These are phyloP conservation scores for Parnassius apollo DNA, from an alignment of 2,888 invertebrate species.

Conservation along the genomic window DNA sequence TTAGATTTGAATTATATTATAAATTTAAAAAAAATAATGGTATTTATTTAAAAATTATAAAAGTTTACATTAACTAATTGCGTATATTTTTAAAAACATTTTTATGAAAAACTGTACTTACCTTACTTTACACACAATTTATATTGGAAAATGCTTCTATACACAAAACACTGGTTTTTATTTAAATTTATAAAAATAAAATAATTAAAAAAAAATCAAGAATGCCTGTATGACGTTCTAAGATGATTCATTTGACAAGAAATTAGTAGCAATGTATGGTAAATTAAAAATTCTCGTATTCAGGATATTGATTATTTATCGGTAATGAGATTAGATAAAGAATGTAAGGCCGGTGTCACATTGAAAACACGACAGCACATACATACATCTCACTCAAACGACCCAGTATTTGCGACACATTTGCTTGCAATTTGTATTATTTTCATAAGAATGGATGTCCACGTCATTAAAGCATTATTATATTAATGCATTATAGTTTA, in stretches of 20 bases:
- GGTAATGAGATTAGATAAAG: constrained; percentile 27
- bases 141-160: neutral
- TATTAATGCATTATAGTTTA: neutral
- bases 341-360: constrained; percentile 19
- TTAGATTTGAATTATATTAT: no score
- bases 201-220: neutral
- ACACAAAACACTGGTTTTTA: constrained; percentile 2
- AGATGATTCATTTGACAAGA: constrained; percentile 1
- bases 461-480: neutral
- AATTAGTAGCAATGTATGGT: constrained; percentile 3
- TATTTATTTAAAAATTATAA: no score
- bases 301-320: constrained; percentile 24
- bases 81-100: no score
- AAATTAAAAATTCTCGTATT: constrained; percentile 16
- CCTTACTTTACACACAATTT: no score
- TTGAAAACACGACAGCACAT: neutral
- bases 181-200: constrained; percentile 1
- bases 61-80: no score
- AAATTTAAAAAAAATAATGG: no score
- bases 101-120: no score
- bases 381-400: neutral
- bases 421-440: neutral
- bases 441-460: neutral
- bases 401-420: neutral
- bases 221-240: neutral